These are phyloP conservation scores for Okamejei kenojei DNA, from an alignment of 2,797 vertebrate species.

Conservation along the genomic window DNA sequence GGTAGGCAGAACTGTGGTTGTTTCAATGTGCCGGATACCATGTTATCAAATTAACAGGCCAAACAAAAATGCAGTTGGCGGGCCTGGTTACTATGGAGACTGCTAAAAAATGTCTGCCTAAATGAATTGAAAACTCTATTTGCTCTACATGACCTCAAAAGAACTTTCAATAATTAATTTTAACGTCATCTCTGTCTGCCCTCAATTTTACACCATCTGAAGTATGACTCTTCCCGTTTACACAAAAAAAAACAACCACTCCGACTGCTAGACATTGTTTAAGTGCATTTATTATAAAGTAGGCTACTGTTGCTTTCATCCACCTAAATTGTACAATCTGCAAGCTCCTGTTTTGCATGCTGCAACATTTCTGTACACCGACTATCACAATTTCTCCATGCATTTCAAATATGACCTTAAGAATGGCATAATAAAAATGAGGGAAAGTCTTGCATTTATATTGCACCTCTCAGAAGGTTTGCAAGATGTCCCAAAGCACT, in stretches of 20 bases:
- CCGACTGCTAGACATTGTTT: not conserved
- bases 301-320: slow-evolving; percentile 1
- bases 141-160: not conserved
- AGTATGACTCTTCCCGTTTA: not conserved
- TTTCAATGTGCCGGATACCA: not conserved
- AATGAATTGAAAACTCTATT: not conserved
- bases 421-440: not conserved
- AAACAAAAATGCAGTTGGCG: not conserved
- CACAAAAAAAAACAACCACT: not conserved
- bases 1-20: not conserved
- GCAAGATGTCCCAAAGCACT: no score
- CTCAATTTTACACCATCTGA: not conserved
- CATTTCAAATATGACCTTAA: slow-evolving; percentile 18
- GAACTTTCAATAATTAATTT: slow-evolving; percentile 28
- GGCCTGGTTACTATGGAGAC: not conserved
- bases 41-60: slow-evolving; percentile 18
- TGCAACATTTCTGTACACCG: not conserved
- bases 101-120: not conserved
- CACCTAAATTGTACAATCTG: slow-evolving; percentile 8
- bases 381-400: not conserved
- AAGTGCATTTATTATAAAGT: not conserved
- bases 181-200: not conserved
- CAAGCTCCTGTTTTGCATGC: not conserved
- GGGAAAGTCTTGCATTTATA: no score
- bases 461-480: no score